Base-by-base conservation (phyloP, 2,888 invertebrate species). In the Drosophila recens region DNA sequence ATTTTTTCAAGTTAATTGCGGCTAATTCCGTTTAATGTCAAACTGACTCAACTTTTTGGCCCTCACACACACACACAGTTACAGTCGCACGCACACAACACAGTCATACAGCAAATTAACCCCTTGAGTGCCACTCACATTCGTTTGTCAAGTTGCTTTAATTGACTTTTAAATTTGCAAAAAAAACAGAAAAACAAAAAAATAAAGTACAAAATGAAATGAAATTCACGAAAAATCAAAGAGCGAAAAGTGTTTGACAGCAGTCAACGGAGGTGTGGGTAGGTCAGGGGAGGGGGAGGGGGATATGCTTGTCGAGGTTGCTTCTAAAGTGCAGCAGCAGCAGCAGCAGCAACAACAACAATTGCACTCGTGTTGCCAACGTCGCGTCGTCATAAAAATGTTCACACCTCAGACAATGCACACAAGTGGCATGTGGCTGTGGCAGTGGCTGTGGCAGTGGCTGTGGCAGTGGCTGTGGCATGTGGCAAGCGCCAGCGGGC, bases 141-240 rank as follows among this genome's bases (percentile, higher is more conserved):
- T 67, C 79, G 89, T 58, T 72, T 76, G 87, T 86, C 90, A 90
- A 87, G 86, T 87, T 84, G 87, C 81, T 90, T 87, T 87, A 87
- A 87, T 87, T 87, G 87, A 87, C 87, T 87, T 87, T 87, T 89
- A 87, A 90, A 86, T 81, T 84, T 67, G 82, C 85, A 53, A 57
- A 70, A 75, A 73, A 86, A 51, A 57, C 30, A 73, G 73, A 88
- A 57, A 30, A 30, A 5, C 1, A 54, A 42, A 54, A 54, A 58
- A 53, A 58, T 51, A 33, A 38, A 53, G 64, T 30, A 34, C 56
- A 64, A 56, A 42, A 13, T 40, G 43, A 61, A 71, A 67, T 61
- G 61, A 67, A 74, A 67, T 76, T 80, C 66, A 72, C 62, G 46
- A 80, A 72, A 80, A 79, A 82, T 80, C 82, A 82, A 82, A 80